Evolutionary conservation across 2,113 vertebrate genomes (phyloP), one percentile per base, ranked within the genome.

Genomic region (Sarotherodon lohbergeri): DNA sequence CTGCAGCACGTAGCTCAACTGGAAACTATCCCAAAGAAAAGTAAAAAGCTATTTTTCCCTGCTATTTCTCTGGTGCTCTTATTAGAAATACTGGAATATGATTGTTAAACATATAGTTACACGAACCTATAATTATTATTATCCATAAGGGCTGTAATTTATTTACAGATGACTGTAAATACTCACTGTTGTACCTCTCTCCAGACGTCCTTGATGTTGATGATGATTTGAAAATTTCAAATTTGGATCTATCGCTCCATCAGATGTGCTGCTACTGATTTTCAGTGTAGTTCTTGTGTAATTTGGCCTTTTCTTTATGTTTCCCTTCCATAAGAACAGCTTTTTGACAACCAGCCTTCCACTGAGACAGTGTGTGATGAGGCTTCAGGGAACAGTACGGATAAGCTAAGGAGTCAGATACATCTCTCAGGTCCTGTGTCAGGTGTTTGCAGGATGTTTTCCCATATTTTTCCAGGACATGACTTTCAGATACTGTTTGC

Each of bases 1-100:
- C 79, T n/a, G 57, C 73, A 87, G 86, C 50, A 32, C 57, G 52
- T 24, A 27, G 63, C 39, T 48, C 29, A 86, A 81, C 46, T 82
- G 79, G 82, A 83, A 78, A 78, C 46, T 32, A 34, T 78, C 41
- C 52, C n/a, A 17, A 78, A 68, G 29, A 57, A 63, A 68, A 41
- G 1, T 55, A 57, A 81, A 5, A 19, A 46, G n/a, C 71, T 13
- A 34, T 52, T 52, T 78, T 78, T 34, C 27, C 27, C 46, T 52
- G 46, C 46, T 52, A 52, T 50, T 16, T 78, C 73, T 52, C 73
- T n/a, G 46, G 9, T 56, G 9, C 34, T 82, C 19, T 61, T 19
- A 63, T 32, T 34, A 32, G 24, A 50, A 78, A 78, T 19, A 32
- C 27, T 50, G 27, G 24, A 78, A 2, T 12, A 78, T n/a, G 27